Evolutionary conservation across 2,113 vertebrate species (phyloP), one percentile per base, ranked within the genome.

Genomic region (Castor canadensis): DNA sequence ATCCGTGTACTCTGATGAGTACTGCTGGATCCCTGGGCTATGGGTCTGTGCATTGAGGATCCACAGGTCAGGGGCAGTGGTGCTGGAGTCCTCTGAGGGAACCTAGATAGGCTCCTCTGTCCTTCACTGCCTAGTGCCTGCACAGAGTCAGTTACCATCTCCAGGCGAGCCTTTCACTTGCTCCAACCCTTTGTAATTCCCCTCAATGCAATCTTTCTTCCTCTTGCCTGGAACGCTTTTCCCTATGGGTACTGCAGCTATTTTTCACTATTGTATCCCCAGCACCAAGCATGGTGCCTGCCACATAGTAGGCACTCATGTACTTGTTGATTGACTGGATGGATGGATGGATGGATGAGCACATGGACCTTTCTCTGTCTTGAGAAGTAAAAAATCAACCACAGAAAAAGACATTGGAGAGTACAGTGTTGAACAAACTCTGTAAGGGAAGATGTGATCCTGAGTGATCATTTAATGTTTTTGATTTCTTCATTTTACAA

Each of bases 401-500:
- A 54, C 1, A 60, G 38, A 60, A 73, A 56, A 83, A 73, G 64
- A 56, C 4, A 24, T 11, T 2, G 30, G 30, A 81, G 45, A 81
- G 38, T 15, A 26, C 56, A 81, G 80, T 4, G 38, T 67, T 89
- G 17, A 38, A 26, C 24, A 3, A n/a, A n/a, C n/a, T n/a, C n/a
- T n/a, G n/a, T n/a, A n/a, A n/a, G n/a, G n/a, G n/a, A n/a, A n/a
- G n/a, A n/a, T 32, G 45, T 0, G 8, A 49, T 32, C 75, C 35
- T 24, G n/a, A 43, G 60, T 19, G 45, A n/a, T 91, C 28, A 30
- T 2, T 1, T 66, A 58, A 67, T 77, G n/a, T 43, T 71, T 77
- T 96, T 67, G 13, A 13, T 93, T 47, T 79, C 64, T 76, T 35
- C 17, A 0, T 67, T 86, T 94, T 77, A 22, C 87, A 88, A 89